Evolutionary conservation across 2,888 invertebrate genomes (phyloP), one percentile per base, ranked within the genome.

Genomic region (Tortricodes alternella): DNA sequence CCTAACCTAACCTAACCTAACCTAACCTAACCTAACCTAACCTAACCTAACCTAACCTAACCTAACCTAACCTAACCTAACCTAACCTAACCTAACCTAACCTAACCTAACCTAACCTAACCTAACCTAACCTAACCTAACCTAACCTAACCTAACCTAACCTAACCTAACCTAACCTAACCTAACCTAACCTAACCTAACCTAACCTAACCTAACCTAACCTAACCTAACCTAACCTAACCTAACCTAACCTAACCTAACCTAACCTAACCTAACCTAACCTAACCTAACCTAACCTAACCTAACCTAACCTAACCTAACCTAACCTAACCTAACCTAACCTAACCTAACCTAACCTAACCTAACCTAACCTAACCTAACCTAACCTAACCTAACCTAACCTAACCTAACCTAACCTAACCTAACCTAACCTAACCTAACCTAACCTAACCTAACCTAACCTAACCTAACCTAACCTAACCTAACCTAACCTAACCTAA

Each of bases 1-100:
- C n/a, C n/a, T n/a, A n/a, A n/a, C 46, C 46, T 63, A 9, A 44
- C 70, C 34, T 68, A 70, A 44, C 68, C 44, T 21, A 53, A 32
- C 37, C 37, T 27, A 37, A 46, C 37, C 41, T 37, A 27, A 44
- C 35, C 37, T 53, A 44, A 35, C 44, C 27, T 37, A 53, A 43
- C 37, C 38, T 38, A 38, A 38, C 38, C 38, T 38, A 38, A 38
- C 38, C 38, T 38, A 38, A 38, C 38, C 38, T 38, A 38, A 38
- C 38, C 38, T 38, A 38, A 38, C 38, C 41, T 41, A 43, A 43
- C 35, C 43, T 35, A 43, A 39, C 48, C 43, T 34, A 32, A 37
- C 34, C 34, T 37, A 37, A 43, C 38, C 32, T 38, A 27, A 29
- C 35, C 38, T 24, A 24, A 24, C 24, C 24, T 24, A 38, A 13